Conservation (phyloP, 2,113 vertebrate genomes). For the Platysternon megacephalum region DNA sequence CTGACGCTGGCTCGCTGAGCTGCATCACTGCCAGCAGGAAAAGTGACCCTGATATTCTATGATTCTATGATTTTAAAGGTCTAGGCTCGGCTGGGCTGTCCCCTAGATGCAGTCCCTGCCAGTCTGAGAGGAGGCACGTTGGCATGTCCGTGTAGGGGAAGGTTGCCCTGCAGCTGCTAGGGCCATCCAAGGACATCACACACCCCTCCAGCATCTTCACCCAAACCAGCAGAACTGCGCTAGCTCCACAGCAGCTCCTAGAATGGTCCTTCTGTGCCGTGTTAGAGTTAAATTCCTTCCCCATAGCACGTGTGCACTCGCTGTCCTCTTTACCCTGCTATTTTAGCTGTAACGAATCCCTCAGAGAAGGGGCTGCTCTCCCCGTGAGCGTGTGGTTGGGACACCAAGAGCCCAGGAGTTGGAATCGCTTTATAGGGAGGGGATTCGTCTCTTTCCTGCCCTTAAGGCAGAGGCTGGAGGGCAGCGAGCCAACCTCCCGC, state of each 20-base stretch:
- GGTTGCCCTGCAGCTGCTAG: not conserved
- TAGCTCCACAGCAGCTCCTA: not conserved
- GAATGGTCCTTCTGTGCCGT: not conserved
- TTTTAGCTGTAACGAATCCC: not conserved
- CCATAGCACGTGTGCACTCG: not conserved
- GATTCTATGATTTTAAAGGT: no score
- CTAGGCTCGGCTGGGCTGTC: no score
- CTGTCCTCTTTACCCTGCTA: not conserved
- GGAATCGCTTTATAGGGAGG: not conserved
- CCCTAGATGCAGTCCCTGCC: no score
- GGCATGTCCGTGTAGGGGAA: no score
- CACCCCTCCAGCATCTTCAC: not conserved
- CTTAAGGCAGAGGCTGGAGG: not conserved
- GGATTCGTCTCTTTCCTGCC: not conserved
- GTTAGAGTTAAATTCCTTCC: not conserved
- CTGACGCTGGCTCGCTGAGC: no score
- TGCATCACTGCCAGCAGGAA: no score
- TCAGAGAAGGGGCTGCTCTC: no score
- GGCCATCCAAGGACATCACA: not conserved
- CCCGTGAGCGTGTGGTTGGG: no score
- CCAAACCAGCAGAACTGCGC: not conserved
- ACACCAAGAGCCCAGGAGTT: no score
- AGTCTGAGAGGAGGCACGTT: not conserved
- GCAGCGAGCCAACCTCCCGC: accelerated
- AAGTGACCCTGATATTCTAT: no score